phyloP scores from a whole-genome alignment of 2,888 invertebrate species.

The Patella pellucida region DNA sequence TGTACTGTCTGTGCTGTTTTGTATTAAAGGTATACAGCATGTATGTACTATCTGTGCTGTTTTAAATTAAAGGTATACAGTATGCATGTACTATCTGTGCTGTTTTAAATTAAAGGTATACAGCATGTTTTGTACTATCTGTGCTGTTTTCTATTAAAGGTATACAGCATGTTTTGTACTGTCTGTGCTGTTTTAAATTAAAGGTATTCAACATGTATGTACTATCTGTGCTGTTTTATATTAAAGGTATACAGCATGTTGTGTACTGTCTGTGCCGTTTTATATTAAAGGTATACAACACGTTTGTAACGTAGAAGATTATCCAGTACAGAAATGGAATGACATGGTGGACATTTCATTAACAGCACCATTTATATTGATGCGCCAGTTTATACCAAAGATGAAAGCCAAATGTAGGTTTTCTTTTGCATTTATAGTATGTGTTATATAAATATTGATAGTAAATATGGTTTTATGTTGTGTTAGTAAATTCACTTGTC shows the following conservation, averaged over 20 bases:
- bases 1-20: no score
- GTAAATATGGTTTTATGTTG: no score
- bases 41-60: no score
- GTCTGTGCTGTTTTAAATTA: background rate
- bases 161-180: no score
- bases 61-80: constrained; percentile 51
- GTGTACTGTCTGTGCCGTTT: background rate
- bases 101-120: constrained; percentile 47
- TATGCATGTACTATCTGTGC: no score
- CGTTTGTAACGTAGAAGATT: constrained; percentile 49
- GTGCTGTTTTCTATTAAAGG: background rate
- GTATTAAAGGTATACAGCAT: constrained; percentile 49
- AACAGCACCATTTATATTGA: constrained; percentile 54
- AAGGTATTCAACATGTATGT: no score
- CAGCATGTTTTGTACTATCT: constrained; percentile 41
- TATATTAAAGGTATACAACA: constrained; percentile 46
- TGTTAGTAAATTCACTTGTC: no score
- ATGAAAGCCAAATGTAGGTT: constrained; percentile 39
- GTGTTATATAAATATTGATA: no score
- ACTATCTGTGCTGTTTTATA: background rate
- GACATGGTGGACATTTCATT: constrained; percentile 50
- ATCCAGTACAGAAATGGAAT: constrained; percentile 61
- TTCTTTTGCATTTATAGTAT: no score
- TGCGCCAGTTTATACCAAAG: constrained; percentile 42
- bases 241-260: no score